Evolutionary conservation across 2,888 invertebrate genomes (phyloP).

Genomic region (Eristalis arbustorum): DNA sequence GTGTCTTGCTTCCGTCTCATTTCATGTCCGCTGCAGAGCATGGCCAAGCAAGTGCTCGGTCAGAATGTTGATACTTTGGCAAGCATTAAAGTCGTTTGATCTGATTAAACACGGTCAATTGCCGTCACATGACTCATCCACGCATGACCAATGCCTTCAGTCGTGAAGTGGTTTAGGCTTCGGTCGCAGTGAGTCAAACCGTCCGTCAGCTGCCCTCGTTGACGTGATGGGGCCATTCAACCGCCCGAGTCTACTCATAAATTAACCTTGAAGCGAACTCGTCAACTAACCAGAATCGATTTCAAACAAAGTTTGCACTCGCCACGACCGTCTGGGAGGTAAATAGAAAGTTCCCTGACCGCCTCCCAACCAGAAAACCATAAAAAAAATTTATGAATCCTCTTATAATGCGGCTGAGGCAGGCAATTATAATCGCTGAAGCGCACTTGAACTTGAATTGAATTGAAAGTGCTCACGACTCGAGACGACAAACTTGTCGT

Average conservation of each 20-base stretch:
- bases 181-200: neutral
- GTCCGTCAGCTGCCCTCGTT: neutral
- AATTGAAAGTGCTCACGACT: neutral
- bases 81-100: too few species aligned
- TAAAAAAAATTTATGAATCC: neutral
- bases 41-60: too few species aligned
- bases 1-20: too few species aligned
- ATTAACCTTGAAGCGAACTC: neutral
- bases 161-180: neutral
- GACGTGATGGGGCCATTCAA: neutral
- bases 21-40: too few species aligned
- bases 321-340: neutral
- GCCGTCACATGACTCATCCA: too few species aligned
- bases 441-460: conserved; percentile 8
- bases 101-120: too few species aligned
- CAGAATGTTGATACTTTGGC: too few species aligned
- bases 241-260: neutral
- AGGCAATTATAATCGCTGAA: neutral
- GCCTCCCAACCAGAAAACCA: neutral
- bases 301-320: neutral
- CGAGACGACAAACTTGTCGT: neutral
- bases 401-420: neutral
- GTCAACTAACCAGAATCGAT: neutral
- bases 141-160: too few species aligned
- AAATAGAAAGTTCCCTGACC: neutral